Conservation (phyloP, 2,113 vertebrate species). For the Misgurnus anguillicaudatus region DNA sequence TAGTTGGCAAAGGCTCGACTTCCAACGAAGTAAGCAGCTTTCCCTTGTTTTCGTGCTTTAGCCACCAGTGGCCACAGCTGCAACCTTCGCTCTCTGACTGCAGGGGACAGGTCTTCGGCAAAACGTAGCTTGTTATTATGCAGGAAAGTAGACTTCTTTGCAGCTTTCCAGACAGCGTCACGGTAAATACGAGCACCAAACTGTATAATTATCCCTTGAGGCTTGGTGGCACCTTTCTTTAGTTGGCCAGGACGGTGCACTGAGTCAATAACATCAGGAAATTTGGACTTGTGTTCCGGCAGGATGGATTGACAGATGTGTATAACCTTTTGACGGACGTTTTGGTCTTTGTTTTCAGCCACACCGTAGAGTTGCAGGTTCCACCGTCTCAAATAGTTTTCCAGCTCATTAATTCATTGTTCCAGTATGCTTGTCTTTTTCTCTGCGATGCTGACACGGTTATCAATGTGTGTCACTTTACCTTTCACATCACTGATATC, state of each 20-base stretch:
- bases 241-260: background rate
- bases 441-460: background rate
- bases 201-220: constrained; percentile 5
- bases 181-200: background rate
- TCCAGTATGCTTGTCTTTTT: background rate
- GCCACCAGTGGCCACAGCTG: background rate
- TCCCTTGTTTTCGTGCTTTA: background rate
- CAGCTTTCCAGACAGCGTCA: constrained; percentile 2
- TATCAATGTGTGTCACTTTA: background rate
- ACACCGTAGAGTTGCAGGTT: constrained; percentile 13
- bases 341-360: background rate
- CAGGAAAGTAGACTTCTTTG: constrained; percentile 11
- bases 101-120: constrained; percentile 3
- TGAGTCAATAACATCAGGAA: background rate
- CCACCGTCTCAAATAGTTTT: constrained; percentile 17
- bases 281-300: background rate
- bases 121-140: background rate
- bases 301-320: background rate
- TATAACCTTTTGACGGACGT: background rate
- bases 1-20: background rate
- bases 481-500: background rate
- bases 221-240: background rate
- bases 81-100: background rate
- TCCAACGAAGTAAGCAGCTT: constrained; percentile 1
- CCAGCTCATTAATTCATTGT: background rate